Evolutionary conservation across 2,113 vertebrate species (phyloP).

Genomic region (Halcyon senegalensis): DNA sequence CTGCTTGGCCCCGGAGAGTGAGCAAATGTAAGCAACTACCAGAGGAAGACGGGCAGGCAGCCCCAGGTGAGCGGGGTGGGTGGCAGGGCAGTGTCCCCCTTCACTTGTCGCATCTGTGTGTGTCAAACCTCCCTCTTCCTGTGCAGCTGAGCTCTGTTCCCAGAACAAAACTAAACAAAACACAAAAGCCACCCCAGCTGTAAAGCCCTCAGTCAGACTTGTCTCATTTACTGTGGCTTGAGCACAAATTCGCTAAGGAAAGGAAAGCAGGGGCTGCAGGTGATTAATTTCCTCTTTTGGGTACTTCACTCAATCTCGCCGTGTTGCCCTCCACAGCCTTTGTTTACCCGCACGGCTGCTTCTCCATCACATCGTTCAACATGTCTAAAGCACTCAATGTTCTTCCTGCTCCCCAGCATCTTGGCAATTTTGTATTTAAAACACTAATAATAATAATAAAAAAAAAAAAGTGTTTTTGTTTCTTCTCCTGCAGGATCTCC

Average conservation of each 20-base stretch:
- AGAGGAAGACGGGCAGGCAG: rapidly evolving
- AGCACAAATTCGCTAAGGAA: background rate
- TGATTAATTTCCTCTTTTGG: background rate
- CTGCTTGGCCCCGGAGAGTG: background rate
- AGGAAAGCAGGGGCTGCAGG: background rate
- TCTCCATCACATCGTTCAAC: background rate
- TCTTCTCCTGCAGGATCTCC: slow-evolving; percentile 37
- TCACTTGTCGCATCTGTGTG: rapidly evolving
- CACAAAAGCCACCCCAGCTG: background rate
- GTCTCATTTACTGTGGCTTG: background rate
- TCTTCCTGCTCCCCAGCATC: background rate
- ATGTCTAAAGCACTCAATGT: background rate
- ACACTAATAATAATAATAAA: background rate
- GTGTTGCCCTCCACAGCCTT: background rate
- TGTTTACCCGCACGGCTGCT: background rate
- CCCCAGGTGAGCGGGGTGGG: background rate
- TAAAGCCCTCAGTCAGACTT: background rate
- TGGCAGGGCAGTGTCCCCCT: background rate
- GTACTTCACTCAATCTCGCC: background rate
- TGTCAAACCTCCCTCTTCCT: background rate
- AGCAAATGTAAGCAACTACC: rapidly evolving
- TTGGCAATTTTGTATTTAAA: background rate
- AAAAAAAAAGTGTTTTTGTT: background rate
- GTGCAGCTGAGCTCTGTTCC: background rate
- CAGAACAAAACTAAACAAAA: background rate